Evolutionary conservation across 2,797 vertebrate genomes (phyloP).

Genomic region (Natrix natrix): DNA sequence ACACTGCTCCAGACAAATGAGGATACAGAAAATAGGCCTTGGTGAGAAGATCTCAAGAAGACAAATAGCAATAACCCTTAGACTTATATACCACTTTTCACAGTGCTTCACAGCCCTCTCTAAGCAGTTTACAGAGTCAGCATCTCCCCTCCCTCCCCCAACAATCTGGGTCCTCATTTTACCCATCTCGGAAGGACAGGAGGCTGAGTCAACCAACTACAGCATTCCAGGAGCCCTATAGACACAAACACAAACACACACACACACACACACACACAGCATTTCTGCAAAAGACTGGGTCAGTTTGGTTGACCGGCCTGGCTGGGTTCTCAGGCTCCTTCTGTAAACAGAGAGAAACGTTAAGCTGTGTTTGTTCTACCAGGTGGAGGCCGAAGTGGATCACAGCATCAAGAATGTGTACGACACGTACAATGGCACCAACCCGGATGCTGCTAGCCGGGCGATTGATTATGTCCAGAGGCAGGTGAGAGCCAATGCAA

Average conservation of each 20-base stretch:
- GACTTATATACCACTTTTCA: too few species aligned
- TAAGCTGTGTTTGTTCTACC: conserved; percentile 42
- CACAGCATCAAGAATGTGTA: conserved; percentile 94
- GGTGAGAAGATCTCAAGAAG: background rate
- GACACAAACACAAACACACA: background rate
- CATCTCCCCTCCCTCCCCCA: too few species aligned
- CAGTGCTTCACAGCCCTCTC: too few species aligned
- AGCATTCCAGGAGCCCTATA: background rate
- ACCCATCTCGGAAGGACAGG: too few species aligned
- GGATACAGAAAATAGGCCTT: background rate
- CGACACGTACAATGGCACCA: conserved; percentile 91
- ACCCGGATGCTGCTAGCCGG: conserved; percentile 90
- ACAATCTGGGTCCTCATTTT: too few species aligned
- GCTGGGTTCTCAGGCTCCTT: background rate
- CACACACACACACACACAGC: too few species aligned
- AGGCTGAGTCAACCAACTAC: too few species aligned
- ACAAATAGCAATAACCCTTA: too few species aligned
- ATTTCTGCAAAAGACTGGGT: background rate
- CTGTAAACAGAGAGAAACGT: background rate
- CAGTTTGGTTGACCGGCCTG: background rate
- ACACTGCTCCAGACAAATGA: background rate
- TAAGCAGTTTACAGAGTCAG: too few species aligned
- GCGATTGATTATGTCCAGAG: conserved; percentile 97
- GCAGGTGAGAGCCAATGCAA: conserved; percentile 77
- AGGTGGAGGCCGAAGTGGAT: conserved; percentile 95